Base-by-base conservation (phyloP, 2,113 vertebrate species). In the Tursiops truncatus region DNA sequence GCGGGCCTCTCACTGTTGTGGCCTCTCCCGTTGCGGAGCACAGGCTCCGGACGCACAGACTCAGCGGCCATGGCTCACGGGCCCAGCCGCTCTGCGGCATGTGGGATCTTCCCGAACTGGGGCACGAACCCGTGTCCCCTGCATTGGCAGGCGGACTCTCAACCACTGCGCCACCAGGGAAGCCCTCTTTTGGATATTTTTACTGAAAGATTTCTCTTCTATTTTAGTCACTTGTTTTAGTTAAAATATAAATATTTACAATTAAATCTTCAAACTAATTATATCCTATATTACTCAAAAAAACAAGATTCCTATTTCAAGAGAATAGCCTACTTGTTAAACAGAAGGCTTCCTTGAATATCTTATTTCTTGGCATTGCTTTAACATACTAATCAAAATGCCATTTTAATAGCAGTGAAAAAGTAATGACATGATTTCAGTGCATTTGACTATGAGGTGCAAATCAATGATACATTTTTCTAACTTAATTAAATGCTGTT, bases 201-300 rank as follows among this genome's bases (percentile, higher is more conserved):
- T 77, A 88, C 60, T 73, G 89, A 80, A 81, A 79, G 63, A n/a
- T 80, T 79, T 65, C 44, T 87, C 25, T 31, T 85, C 67, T 93
- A 12, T 80, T 86, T 67, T 62, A 88, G 41, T 84, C 44, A 71
- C 36, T 44, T 88, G 8, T 82, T 33, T 60, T 83, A 89, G 36
- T 89, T 53, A 92, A 91, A 89, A 89, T 84, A 65, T 26, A 89
- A 89, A 38, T 84, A 92, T 86, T 91, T 87, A 50, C 23, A 73
- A 38, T 63, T 67, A 63, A 36, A 31, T 91, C 28, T 58, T 85
- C 31, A 65, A n/a, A 5, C 82, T 82, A 26, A 33, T 70, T 79
- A 53, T 68, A 93, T 81, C 71, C 31, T 67, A 1, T 94, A n/a
- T 38, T 41, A 53, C 14, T 36, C 10, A 62, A 65, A 91, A 63